A percentile compares a stretch with the other conserved stretches of the same genome.
These are phyloP conservation scores for Choloepus hoffmanni DNA, from an alignment of 2,113 vertebrate species.

Conservation along the genomic window DNA sequence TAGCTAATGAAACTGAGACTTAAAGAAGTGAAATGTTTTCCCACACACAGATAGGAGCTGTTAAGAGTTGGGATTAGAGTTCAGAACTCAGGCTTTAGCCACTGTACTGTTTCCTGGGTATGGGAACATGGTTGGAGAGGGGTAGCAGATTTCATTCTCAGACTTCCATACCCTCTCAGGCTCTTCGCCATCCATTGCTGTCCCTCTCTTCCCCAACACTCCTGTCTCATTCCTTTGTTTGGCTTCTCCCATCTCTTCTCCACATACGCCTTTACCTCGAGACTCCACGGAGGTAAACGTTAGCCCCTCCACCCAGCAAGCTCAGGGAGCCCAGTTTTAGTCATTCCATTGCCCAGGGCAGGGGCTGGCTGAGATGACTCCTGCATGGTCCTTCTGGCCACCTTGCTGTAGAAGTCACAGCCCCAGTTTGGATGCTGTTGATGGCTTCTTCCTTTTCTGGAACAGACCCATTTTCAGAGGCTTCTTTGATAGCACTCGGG, in stretches of 20 bases:
- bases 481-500: constrained; percentile 45
- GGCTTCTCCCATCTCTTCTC: neutral
- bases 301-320: neutral
- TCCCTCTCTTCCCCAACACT: neutral
- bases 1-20: neutral
- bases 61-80: neutral
- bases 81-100: neutral
- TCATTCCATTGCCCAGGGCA: neutral
- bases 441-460: constrained; percentile 51
- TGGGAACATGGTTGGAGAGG: neutral
- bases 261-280: neutral
- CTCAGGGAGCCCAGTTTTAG: neutral
- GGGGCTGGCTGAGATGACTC: neutral
- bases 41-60: neutral
- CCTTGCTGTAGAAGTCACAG: neutral
- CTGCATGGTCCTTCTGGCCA: neutral
- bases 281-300: neutral
- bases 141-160: neutral
- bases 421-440: neutral
- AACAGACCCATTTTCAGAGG: neutral
- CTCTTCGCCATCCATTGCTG: neutral
- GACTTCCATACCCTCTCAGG: neutral
- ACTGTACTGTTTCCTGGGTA: neutral
- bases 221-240: neutral
- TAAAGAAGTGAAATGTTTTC: neutral